Evolutionary conservation across 2,113 vertebrate genomes (phyloP), one percentile per base, ranked within the genome.

Genomic region (Micronisus gabar): DNA sequence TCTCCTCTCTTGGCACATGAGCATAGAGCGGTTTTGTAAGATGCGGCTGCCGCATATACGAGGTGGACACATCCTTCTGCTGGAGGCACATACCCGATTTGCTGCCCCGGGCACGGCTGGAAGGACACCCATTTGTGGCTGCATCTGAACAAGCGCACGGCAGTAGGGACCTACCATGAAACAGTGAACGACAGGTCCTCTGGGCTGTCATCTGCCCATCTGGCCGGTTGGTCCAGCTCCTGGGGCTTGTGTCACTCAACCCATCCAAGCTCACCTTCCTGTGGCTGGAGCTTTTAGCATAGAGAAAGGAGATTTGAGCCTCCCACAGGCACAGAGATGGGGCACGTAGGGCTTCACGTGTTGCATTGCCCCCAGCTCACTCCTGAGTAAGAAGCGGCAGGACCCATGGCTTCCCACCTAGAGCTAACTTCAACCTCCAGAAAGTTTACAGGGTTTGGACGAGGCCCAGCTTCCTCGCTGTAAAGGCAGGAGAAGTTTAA

Each of bases 331-430:
- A 63, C 48, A 8, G 41, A 38, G 63, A 26, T 16, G 21, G 38
- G 34, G 17, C 25, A 13, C 0, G 1, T 23, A 43, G 36, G 15
- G 18, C n/a, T 41, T 55, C 32, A 25, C 1, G 17, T 10, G 32
- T 17, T 71, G 45, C 34, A 4, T n/a, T 32, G 47, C 22, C 63
- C 36, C 30, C 41, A 40, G 13, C n/a, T 85, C 1, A 0, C 74
- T 72, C 59, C 59, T 17, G 34, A 38, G 50, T 17, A 11, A 50
- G 32, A 50, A 79, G n/a, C 21, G 7, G 56, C 1, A 2, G 19
- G 38, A 68, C 47, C 47, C 47, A 30, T 4, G 18, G 3, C 45
- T 73, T 45, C 59, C 23, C 43, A 38, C 13, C 62, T 32, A 58
- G 36, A 68, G 36, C 61, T 48, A 48, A 26, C 27, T 40, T 78